A percentile compares a stretch with the other conserved stretches of the same genome.
phyloP scores from a whole-genome alignment of 2,797 vertebrate genomes.

The Falco naumanni region DNA sequence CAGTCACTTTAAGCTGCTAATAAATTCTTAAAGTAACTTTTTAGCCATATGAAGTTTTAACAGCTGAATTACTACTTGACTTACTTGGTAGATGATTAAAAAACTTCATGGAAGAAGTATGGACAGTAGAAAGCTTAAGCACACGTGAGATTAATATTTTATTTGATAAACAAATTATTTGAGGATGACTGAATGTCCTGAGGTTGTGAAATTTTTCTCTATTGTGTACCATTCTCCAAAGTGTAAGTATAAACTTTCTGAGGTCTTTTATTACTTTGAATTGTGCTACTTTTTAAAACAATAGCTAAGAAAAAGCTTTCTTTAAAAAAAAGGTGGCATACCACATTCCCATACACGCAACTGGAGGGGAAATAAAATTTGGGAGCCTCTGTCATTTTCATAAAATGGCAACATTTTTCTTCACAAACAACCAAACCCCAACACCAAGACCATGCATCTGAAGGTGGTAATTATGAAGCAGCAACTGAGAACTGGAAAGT shows the following conservation, averaged over 20 bases:
- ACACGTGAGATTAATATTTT: not conserved
- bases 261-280: not conserved
- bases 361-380: not conserved
- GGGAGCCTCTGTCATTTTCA: not conserved
- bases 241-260: not conserved
- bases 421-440: not conserved
- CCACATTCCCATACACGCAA: not conserved
- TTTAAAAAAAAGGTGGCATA: not conserved
- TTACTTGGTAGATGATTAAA: not conserved
- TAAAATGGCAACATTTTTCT: not conserved
- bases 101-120: not conserved
- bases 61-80: not conserved
- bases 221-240: not conserved
- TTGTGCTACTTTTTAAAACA: not conserved
- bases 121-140: not conserved
- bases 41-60: not conserved
- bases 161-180: conserved; percentile 10
- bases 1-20: conserved; percentile 16
- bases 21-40: conserved; percentile 49
- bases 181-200: not conserved
- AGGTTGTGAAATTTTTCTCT: not conserved
- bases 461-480: not conserved
- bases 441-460: not conserved
- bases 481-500: not conserved
- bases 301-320: not conserved